Base-by-base conservation (phyloP, 2,888 invertebrate genomes). In the Clitarchus hookeri region DNA sequence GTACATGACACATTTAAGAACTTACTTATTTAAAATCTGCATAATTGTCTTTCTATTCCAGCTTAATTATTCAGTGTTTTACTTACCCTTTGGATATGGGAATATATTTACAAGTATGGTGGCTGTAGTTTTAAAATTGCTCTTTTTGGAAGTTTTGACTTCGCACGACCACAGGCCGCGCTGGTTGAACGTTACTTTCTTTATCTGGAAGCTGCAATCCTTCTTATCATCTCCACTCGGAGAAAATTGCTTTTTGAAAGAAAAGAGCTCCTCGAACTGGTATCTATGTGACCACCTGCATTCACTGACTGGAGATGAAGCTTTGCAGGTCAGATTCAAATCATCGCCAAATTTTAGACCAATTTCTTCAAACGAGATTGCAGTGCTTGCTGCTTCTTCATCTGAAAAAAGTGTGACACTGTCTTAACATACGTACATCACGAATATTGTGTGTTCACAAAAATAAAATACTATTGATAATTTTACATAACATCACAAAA, bases 201-300 rank as follows among this genome's bases (percentile, higher is more conserved):
- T 6, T n/a, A 65, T 65, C n/a, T 65, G 65, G 19, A 65, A 65
- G n/a, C 65, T 65, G 6, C 65, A 65, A n/a, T 65, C 65, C 1
- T 65, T 65, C 8, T 8, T 65, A n/a, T 65, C 65, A n/a, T 16
- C 65, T 65, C 23, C 65, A 65, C n/a, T 23, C 16, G 48, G 12
- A 48, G 48, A 13, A n/a, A 65, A 65, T 23, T 65, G 65, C 65
- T 65, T 65, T 23, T 65, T 65, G 65, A 65, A 65, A 65, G 65
- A 11, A 65, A 65, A 65, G 8, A 65, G 65, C 3, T 65, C n/a
- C n/a, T 65, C 65, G 65, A 11, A 23, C 65, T 65, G 65, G 16
- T 65, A 65, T 65, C 16, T 65, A n/a, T 65, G 65, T 65, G 91
- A 91, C 91, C 91, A 91, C 85, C 90, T 91, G 86, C 91, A 91